Base-by-base conservation (phyloP, 2,888 invertebrate species). In the Anaspis maculata region DNA sequence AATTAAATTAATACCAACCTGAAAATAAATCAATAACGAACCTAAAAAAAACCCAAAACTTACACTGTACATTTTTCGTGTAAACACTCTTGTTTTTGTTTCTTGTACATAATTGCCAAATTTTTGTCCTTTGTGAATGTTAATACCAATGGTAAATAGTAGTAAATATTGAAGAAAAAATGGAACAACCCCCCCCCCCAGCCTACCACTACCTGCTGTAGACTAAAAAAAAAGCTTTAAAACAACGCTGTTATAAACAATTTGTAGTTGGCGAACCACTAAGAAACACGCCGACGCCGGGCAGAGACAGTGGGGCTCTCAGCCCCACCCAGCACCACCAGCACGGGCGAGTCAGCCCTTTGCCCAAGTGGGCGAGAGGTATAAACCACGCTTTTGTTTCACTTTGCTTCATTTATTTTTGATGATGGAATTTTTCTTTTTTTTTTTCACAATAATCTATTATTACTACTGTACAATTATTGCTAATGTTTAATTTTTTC, bases 361-460 rank as follows among this genome's bases (percentile, higher is more conserved):
- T 75, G 49, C 75, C 76, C 33, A 71, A 70, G 56, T 73, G 72
- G 73, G 71, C 72, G 34, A 64, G 72, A 70, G 73, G 73, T 74
- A 73, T 52, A 41, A 31, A 7, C 19, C 9, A 6, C 10, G 7
- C 11, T 14, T 13, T 23, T 27, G 11, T 13, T n/a, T n/a, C n/a
- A n/a, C n/a, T n/a, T n/a, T n/a, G n/a, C n/a, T n/a, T n/a, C n/a
- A n/a, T n/a, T n/a, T n/a, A n/a, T n/a, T n/a, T n/a, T n/a, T n/a
- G n/a, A n/a, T n/a, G n/a, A n/a, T 13, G 10, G 11, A 16, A 32
- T 26, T 30, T 22, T 33, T 29, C 10, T 23, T 15, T 32, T 15
- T 14, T 30, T 34, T 16, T 27, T 37, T n/a, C n/a, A n/a, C n/a
- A n/a, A n/a, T n/a, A n/a, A n/a, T n/a, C n/a, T n/a, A n/a, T n/a